Evolutionary conservation across 1,140 invertebrate species (phyloP).

Genomic region (Ylistrum balloti): DNA sequence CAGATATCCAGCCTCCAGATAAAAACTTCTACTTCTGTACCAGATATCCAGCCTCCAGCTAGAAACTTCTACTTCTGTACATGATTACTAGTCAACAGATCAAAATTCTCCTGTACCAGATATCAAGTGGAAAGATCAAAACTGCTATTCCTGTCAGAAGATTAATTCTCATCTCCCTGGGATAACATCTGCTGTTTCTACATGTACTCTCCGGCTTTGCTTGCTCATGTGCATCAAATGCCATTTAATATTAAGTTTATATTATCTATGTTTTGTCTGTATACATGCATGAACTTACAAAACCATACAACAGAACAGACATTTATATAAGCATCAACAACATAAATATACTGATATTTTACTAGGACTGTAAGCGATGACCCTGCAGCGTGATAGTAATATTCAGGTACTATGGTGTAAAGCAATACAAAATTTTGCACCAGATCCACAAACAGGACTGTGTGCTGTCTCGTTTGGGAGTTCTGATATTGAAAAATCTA

Average conservation of each 20-base stretch:
- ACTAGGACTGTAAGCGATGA: neutral
- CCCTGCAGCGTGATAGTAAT: neutral
- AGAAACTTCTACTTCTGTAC: no score
- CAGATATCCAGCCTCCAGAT: no score
- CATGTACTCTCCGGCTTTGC: neutral
- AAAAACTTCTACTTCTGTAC: no score
- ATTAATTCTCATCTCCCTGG: conserved; percentile 9
- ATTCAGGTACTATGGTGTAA: neutral
- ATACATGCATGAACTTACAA: conserved; percentile 25
- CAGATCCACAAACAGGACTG: neutral
- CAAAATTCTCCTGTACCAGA: no score
- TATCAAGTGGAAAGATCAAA: no score
- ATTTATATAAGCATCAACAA: conserved; percentile 15
- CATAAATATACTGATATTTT: neutral
- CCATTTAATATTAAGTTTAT: conserved; percentile 23
- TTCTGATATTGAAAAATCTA: neutral
- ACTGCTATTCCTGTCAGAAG: neutral
- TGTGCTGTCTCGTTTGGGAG: neutral
- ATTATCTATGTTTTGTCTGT: conserved; percentile 28
- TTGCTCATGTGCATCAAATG: conserved; percentile 27
- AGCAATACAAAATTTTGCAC: neutral
- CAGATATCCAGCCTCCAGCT: no score
- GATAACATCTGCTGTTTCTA: neutral
- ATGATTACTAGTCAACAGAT: no score
- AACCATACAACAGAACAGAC: conserved; percentile 3